Conservation (phyloP, 2,888 invertebrate species). For the Caenorhabditis doughertyi region DNA sequence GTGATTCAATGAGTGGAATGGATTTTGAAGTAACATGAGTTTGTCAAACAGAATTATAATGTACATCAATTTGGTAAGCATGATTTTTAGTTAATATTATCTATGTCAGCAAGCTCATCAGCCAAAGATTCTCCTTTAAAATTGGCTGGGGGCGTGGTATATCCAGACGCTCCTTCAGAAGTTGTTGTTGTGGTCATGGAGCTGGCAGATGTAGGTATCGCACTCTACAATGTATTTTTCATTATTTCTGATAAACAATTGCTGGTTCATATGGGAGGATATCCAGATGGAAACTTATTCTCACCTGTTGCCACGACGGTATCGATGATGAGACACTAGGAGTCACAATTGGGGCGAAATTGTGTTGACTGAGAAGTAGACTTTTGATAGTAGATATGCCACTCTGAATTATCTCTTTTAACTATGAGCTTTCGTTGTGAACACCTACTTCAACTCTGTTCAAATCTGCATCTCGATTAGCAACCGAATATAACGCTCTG, state of each 20-base stretch:
- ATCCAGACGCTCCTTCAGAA: slow-evolving; percentile 51
- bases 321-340: slow-evolving; percentile 64
- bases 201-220: slow-evolving; percentile 36
- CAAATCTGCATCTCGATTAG: slow-evolving; percentile 71
- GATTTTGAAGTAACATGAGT: too few species aligned
- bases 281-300: not conserved
- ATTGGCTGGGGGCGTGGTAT: slow-evolving; percentile 69
- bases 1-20: too few species aligned
- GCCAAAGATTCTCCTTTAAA: slow-evolving; percentile 52
- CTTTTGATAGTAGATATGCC: slow-evolving; percentile 72
- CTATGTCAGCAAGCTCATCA: slow-evolving; percentile 52
- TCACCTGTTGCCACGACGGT: slow-evolving; percentile 73
- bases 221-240: slow-evolving; percentile 20
- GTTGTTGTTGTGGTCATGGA: slow-evolving; percentile 50
- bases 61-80: not conserved
- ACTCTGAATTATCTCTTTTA: slow-evolving; percentile 47
- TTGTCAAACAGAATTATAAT: not conserved
- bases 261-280: too few species aligned
- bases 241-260: too few species aligned
- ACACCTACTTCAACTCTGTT: slow-evolving; percentile 66
- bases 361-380: slow-evolving; percentile 77
- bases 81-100: slow-evolving; percentile 11
- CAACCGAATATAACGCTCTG: slow-evolving; percentile 71
- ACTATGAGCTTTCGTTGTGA: not conserved
- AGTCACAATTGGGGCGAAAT: slow-evolving; percentile 76